Evolutionary conservation across 2,113 vertebrate genomes (phyloP).

Genomic region (Hiodon alosoides): DNA sequence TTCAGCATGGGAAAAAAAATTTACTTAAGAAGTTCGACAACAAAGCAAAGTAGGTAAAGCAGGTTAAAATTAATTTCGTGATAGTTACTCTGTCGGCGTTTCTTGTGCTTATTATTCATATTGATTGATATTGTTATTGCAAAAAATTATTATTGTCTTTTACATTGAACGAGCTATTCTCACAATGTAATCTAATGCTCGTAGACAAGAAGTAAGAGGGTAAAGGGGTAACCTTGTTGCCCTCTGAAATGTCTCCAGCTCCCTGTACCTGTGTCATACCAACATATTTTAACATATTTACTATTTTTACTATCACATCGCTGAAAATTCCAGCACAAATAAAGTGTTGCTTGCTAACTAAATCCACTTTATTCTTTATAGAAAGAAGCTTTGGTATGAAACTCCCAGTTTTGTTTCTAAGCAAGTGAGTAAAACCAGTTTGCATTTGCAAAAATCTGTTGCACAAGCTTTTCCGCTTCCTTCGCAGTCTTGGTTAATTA

Average conservation of each 20-base stretch:
- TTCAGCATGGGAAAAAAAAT: conserved; percentile 15
- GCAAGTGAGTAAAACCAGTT: conserved; percentile 46
- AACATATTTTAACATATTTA: too few relatives aligned
- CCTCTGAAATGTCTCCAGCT: too few relatives aligned
- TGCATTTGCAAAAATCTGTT: neutral
- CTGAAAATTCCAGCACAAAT: neutral
- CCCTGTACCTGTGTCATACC: too few relatives aligned
- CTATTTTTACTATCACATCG: too few relatives aligned
- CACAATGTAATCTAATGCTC: too few relatives aligned
- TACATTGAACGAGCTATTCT: too few relatives aligned
- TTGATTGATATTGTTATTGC: too few relatives aligned
- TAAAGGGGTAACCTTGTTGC: too few relatives aligned
- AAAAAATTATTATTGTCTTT: too few relatives aligned
- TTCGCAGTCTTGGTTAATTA: too few relatives aligned
- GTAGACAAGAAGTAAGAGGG: too few relatives aligned
- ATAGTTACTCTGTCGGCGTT: neutral
- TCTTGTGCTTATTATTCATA: too few relatives aligned
- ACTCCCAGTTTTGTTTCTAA: conserved; percentile 49
- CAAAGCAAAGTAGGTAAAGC: conserved; percentile 34
- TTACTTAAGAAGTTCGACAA: conserved; percentile 38
- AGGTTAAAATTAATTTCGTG: neutral
- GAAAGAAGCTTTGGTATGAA: conserved; percentile 77
- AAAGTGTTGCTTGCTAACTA: neutral
- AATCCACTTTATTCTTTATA: conserved; percentile 31
- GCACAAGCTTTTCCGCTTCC: neutral